Base-by-base conservation (phyloP, 2,888 invertebrate genomes). In the Tetragonisca angustula region DNA sequence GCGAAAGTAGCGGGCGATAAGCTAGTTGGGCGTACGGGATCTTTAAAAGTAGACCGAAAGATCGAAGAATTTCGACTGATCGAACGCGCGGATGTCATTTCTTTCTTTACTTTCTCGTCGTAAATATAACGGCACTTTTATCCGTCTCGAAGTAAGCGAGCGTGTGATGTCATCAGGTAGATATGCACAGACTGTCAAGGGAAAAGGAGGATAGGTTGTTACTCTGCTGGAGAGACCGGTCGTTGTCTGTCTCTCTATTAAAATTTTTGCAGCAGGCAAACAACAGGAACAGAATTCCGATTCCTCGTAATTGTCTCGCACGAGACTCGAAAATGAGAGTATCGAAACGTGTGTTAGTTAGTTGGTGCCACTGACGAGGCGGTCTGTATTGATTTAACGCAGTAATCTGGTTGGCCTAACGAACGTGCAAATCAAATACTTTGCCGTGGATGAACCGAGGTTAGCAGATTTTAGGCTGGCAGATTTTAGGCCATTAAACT, bases 111-210 rank as follows among this genome's bases (percentile, higher is more conserved):
- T 81, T 81, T 79, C 78, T 54, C 70, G 81, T 69, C 74, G 80
- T 76, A 85, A 88, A 85, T 81, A 82, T 85, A 87, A 87, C 85
- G 87, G 83, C 77, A 85, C 70, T 81, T 79, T 84, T 75, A 82
- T 73, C 79, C 71, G 75, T 68, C 69, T 73, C 82, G 72, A 81
- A 75, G 87, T 79, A 78, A 86, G 78, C 61, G 36, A 80, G 76
- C 56, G 68, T 73, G 68, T 88, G 88, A 88, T 88, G 88, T 88
- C 88, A 88, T 85, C 79, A 27, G 64, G 76, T 78, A 83, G 87
- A 77, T 84, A 89, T 87, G 89, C 77, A 65, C 70, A 65, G 64
- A 61, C 59, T 71, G 74, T 43, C 62, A 54, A 69, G 61, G 71
- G 52, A 72, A 79, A 76, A 76, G 76, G 84, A 78, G 76, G 43